A percentile compares a stretch with the other conserved stretches of the same genome.
Conservation (phyloP, 2,113 vertebrate species). For the Pseudorectes ferrugineus region DNA sequence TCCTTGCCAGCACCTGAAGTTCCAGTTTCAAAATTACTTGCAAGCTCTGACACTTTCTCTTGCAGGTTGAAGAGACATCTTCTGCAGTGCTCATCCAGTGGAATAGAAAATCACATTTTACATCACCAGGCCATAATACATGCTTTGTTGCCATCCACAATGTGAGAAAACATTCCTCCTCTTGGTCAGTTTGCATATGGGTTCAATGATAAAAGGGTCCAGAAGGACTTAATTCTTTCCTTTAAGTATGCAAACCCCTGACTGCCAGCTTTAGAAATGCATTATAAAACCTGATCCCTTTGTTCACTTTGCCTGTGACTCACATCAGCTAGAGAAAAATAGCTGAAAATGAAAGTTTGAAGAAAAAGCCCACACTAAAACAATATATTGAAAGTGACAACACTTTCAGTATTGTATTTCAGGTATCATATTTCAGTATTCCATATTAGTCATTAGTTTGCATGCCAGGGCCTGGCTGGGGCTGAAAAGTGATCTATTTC, state of each 20-base stretch:
- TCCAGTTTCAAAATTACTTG: neutral
- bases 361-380: neutral
- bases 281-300: neutral
- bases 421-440: neutral
- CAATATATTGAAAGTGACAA: neutral
- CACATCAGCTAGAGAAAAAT: neutral
- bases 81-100: neutral
- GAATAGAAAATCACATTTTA: neutral
- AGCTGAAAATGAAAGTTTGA: neutral
- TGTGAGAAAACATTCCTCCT: neutral
- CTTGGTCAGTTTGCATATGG: neutral
- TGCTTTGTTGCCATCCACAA: neutral
- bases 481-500: neutral
- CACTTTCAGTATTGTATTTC: neutral
- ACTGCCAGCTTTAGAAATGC: neutral
- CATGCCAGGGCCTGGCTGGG: neutral
- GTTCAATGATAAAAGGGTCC: neutral
- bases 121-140: neutral
- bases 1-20: neutral
- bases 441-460: neutral
- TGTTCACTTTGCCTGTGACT: constrained; percentile 21
- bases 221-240: neutral
- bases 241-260: neutral
- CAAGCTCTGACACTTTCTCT: neutral
- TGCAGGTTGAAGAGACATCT: neutral